Evolutionary conservation across 64 coral and sea anemone genomes (phyloP).

Genomic region (Hydrozoanthus tunicans): DNA sequence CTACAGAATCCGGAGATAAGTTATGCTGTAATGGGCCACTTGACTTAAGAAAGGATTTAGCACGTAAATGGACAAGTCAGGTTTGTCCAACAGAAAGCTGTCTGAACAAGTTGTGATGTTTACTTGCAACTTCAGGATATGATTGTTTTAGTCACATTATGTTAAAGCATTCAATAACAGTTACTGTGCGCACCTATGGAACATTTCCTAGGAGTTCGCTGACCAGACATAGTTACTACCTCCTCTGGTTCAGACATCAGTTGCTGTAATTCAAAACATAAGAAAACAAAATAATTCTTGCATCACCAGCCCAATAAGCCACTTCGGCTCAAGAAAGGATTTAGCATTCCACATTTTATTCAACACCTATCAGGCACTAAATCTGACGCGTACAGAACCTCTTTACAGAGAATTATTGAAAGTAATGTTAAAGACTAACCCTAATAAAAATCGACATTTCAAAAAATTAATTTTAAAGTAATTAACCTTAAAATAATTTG

Average conservation of each 20-base stretch:
- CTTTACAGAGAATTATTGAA: too few relatives aligned
- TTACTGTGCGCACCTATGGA: constrained; percentile 70
- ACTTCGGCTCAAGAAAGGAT: not conserved
- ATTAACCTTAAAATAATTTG: too few relatives aligned
- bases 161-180: not conserved
- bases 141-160: constrained; percentile 11
- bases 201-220: constrained; percentile 92
- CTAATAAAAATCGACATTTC: too few relatives aligned
- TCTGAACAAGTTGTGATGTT: constrained; percentile 13
- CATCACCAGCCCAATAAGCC: not conserved
- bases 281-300: not conserved
- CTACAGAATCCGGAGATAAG: too few relatives aligned
- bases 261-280: constrained; percentile 48
- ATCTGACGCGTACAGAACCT: too few relatives aligned
- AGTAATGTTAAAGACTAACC: too few relatives aligned
- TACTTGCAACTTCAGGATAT: constrained; percentile 1
- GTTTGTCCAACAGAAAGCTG: not conserved
- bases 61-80: not conserved
- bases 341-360: too few relatives aligned
- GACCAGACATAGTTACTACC: constrained; percentile 91
- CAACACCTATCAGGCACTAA: too few relatives aligned
- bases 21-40: too few relatives aligned
- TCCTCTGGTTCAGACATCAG: constrained; percentile 99
- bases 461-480: too few relatives aligned
- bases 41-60: too few relatives aligned